Conservation (phyloP, 2,797 vertebrate species). For the Ptychadena robeensis region DNA sequence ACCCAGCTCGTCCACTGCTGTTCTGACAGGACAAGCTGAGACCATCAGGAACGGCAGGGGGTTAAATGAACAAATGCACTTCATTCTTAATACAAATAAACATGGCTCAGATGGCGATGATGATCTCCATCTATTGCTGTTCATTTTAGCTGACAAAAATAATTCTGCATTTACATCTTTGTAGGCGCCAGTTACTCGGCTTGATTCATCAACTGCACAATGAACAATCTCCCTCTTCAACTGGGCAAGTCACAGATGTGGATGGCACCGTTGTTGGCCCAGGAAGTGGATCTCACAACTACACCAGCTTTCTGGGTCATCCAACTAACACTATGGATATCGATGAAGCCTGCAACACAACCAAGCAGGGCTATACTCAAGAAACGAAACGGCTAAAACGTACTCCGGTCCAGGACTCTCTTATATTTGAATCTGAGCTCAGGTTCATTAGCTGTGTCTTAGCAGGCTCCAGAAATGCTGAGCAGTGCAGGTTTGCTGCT, state of each 20-base stretch:
- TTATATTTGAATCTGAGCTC: slow-evolving; percentile 81
- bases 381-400: slow-evolving; percentile 92
- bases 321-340: slow-evolving; percentile 84
- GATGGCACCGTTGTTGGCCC: slow-evolving; percentile 69
- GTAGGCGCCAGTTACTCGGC: slow-evolving; percentile 88
- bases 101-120: no score
- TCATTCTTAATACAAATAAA: no score
- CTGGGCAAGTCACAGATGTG: slow-evolving; percentile 60
- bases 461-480: slow-evolving; percentile 78
- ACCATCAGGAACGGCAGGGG: no score
- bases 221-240: slow-evolving; percentile 69
- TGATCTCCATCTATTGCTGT: no score
- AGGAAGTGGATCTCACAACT: slow-evolving; percentile 66
- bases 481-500: slow-evolving; percentile 88
- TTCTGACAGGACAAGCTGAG: no score
- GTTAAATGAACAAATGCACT: no score
- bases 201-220: slow-evolving; percentile 85
- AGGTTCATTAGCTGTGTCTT: slow-evolving; percentile 82
- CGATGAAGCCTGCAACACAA: slow-evolving; percentile 78
- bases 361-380: slow-evolving; percentile 80
- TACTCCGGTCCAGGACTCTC: slow-evolving; percentile 74
- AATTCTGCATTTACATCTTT: slow-evolving; percentile 39
- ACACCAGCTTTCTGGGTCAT: slow-evolving; percentile 56
- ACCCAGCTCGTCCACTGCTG: no score
- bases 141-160: not conserved